Evolutionary conservation across 2,888 invertebrate genomes (phyloP).

Genomic region (Dastarcus helophoroides): DNA sequence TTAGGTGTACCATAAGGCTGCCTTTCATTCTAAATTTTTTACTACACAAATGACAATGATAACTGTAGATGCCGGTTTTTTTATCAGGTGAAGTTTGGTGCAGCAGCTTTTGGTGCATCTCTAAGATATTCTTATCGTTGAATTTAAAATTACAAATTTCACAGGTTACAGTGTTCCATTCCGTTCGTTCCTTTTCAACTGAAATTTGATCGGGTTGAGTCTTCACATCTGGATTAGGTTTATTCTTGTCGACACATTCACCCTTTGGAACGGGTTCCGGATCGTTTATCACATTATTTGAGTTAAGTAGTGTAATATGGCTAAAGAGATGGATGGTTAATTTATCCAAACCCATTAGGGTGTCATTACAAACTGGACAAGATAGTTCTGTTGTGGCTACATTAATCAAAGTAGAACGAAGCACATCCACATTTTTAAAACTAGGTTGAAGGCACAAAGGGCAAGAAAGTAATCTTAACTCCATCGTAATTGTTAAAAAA

Average conservation of each 20-base stretch:
- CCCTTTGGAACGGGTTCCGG: conserved; percentile 19
- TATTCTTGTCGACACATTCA: no score
- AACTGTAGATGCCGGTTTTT: conserved; percentile 34
- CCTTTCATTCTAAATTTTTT: conserved; percentile 75
- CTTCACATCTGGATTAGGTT: no score
- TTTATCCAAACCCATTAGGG: conserved; percentile 66
- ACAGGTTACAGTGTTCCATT: conserved; percentile 35
- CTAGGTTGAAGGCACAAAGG: conserved; percentile 65
- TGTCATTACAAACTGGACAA: conserved; percentile 70
- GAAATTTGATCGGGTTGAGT: no score
- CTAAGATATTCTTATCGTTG: conserved; percentile 55
- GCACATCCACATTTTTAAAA: conserved; percentile 57
- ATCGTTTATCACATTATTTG: no score
- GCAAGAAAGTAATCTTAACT: conserved; percentile 48
- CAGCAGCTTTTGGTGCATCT: conserved; percentile 63
- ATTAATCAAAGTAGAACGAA: conserved; percentile 59
- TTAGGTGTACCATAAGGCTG: conserved; percentile 68
- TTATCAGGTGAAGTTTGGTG: conserved; percentile 39
- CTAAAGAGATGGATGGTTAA: conserved; percentile 73
- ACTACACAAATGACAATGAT: conserved; percentile 65
- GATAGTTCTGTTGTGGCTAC: conserved; percentile 62
- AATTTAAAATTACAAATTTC: conserved; percentile 64
- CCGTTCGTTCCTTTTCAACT: conserved; percentile 19
- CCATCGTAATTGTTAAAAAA: no score
- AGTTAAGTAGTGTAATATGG: no score